Evolutionary conservation across 2,888 invertebrate genomes (phyloP), one percentile per base, ranked within the genome.

Genomic region (Adela reaumurella): DNA sequence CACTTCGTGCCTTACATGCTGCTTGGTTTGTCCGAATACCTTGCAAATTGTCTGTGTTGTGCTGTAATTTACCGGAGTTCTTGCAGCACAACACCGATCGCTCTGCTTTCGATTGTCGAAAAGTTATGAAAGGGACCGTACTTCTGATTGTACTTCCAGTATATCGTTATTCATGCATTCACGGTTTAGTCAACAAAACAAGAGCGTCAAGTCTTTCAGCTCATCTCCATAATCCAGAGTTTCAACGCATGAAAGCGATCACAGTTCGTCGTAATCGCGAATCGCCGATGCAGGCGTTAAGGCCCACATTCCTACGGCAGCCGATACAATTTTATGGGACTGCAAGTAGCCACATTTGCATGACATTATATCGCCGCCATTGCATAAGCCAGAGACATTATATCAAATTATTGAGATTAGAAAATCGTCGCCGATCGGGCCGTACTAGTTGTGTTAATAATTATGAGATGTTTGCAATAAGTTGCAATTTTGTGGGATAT

Each of bases 381-480:
- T 64, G 45, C 42, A 44, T 14, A 24, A 47, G 35, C 45, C 50
- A 46, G 43, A 24, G 47, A 46, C 47, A 68, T 67, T 67, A 67
- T 59, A 61, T 57, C 56, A 69, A 69, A 68, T 67, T 67, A 70
- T 66, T 67, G 61, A 65, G 64, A 68, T 67, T 68, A 66, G 62
- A 64, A 65, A 66, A 64, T 64, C 62, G 61, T 62, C 59, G 57
- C 62, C 35, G 14, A 35, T 35, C 35, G 35, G 5, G 35, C 8
- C 35, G 35, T 35, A 14, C 35, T 14, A 14, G 35, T 14, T 35
- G 35, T 35, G 11, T 24, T 24, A 8, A 14, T 35, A 35, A 35
- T 35, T 35, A 35, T 14, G 35, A 4, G 35, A 14, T 35, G 14
- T 35, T 35, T 14, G 35, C 14, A 35, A 35, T 65, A 64, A 67